These are phyloP conservation scores for Campylomormyrus numenius DNA, from an alignment of 2,113 vertebrate genomes.

Conservation along the genomic window DNA sequence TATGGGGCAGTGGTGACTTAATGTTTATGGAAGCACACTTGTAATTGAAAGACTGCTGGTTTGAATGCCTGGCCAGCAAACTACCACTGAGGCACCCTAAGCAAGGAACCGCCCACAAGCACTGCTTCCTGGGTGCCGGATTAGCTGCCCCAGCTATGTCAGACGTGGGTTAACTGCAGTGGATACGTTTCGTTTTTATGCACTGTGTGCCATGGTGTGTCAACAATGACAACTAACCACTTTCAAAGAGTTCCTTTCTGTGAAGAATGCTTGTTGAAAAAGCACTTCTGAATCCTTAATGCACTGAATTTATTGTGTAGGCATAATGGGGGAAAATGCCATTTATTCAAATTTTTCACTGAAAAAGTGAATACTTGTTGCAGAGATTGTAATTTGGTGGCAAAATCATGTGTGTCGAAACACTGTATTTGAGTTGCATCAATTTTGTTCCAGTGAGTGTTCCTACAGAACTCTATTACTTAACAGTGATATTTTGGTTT, in stretches of 20 bases:
- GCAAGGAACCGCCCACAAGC: no score
- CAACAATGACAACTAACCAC: no score
- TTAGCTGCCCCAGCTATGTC: no score
- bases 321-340: neutral
- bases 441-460: neutral
- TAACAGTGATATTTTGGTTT: neutral
- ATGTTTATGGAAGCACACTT: no score
- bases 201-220: no score
- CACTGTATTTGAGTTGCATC: neutral
- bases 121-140: no score
- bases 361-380: neutral
- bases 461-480: neutral
- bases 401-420: neutral
- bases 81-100: no score
- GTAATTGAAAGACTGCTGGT: no score
- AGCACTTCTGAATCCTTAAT: neutral
- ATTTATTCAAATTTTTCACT: neutral
- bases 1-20: no score
- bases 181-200: no score
- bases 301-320: neutral
- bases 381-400: neutral
- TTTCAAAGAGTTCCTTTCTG: neutral
- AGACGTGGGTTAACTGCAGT: no score
- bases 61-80: no score
- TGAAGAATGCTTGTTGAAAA: neutral